These are phyloP conservation scores for Austrofundulus limnaeus DNA, from an alignment of 2,113 vertebrate genomes.

Conservation along the genomic window DNA sequence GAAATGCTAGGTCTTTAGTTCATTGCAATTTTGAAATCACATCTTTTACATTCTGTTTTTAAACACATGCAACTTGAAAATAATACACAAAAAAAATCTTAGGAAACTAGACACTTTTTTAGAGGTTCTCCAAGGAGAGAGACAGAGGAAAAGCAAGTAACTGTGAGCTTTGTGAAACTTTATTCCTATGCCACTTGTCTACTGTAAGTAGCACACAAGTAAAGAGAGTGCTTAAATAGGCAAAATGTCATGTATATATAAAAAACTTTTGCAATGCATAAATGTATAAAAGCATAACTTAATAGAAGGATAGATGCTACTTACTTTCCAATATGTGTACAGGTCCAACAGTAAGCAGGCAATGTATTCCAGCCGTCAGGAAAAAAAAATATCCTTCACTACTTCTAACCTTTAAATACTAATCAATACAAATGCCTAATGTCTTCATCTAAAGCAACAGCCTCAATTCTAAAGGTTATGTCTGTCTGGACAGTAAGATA, in stretches of 20 bases:
- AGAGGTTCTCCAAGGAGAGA: too few relatives aligned
- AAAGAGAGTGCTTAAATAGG: slow-evolving; percentile 34
- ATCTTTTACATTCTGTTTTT: too few relatives aligned
- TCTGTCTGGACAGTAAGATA: background rate
- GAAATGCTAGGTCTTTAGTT: too few relatives aligned
- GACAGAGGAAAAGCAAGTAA: too few relatives aligned
- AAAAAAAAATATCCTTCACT: slow-evolving; percentile 8
- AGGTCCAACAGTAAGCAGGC: slow-evolving; percentile 20
- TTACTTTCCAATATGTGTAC: slow-evolving; percentile 38
- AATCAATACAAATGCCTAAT: slow-evolving; percentile 15
- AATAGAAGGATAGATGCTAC: slow-evolving; percentile 29
- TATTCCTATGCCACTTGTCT: too few relatives aligned
- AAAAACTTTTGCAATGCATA: slow-evolving; percentile 1
- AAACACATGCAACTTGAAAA: too few relatives aligned
- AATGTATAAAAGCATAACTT: too few relatives aligned
- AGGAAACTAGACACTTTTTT: too few relatives aligned
- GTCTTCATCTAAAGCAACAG: slow-evolving; percentile 3
- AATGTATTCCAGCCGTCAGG: slow-evolving; percentile 40
- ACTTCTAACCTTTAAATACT: slow-evolving; percentile 20
- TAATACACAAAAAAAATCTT: too few relatives aligned
- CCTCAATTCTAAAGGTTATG: slow-evolving; percentile 17
- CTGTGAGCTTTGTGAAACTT: too few relatives aligned
- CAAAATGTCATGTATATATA: background rate
- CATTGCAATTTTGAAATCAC: too few relatives aligned
- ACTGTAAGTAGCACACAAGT: background rate